Conservation (phyloP, 2,797 vertebrate genomes). For the Glyptemys insculpta region DNA sequence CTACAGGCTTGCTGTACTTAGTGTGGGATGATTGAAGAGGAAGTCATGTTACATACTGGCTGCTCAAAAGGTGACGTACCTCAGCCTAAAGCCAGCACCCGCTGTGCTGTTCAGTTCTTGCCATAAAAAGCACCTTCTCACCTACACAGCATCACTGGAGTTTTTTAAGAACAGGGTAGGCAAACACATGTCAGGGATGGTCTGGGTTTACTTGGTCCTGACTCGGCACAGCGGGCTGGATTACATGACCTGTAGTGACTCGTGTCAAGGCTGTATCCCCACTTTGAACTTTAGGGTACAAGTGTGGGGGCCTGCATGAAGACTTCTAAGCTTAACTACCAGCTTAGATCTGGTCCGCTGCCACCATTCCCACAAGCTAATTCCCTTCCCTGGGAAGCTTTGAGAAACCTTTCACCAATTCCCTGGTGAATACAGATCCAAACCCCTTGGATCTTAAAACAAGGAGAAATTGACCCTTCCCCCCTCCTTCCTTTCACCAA, state of each 20-base stretch:
- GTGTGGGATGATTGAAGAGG: neutral
- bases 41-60: neutral
- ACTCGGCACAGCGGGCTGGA: neutral
- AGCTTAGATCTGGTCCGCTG: no score
- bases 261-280: no score
- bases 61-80: neutral
- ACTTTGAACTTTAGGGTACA: no score
- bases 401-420: no score
- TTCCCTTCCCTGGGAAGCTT: no score
- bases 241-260: neutral
- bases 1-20: neutral
- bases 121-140: neutral
- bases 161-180: neutral
- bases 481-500: no score
- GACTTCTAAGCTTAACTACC: no score
- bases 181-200: neutral
- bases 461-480: no score
- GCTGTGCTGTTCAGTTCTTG: neutral
- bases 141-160: neutral
- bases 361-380: no score
- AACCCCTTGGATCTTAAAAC: no score
- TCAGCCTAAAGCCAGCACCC: neutral
- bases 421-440: no score
- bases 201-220: neutral
- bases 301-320: no score